A percentile compares a stretch with the other conserved stretches of the same genome.
These are phyloP conservation scores for Coregonus ussuriensis DNA, from an alignment of 2,797 vertebrate species.

Conservation along the genomic window DNA sequence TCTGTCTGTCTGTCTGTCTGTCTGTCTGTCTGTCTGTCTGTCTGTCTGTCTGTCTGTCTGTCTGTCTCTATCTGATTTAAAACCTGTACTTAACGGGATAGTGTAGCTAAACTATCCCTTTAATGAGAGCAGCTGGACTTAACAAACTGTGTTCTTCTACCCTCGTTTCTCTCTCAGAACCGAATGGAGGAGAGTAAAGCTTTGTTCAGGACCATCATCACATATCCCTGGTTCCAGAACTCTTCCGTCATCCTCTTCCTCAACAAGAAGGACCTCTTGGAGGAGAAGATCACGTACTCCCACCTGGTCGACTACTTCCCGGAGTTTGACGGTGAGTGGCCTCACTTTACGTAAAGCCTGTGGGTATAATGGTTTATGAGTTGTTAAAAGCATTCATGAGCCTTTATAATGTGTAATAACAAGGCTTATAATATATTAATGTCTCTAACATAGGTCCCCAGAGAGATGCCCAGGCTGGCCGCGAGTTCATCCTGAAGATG, in stretches of 20 bases:
- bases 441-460: conserved; percentile 81
- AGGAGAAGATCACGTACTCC: conserved; percentile 88
- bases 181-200: conserved; percentile 90
- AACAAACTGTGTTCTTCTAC: neutral
- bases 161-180: conserved; percentile 70
- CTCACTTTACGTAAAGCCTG: neutral
- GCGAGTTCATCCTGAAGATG: conserved; percentile 97
- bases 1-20: too few relatives aligned
- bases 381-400: neutral
- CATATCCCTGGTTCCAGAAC: conserved; percentile 88
- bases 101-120: neutral
- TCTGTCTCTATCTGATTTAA: too few relatives aligned
- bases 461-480: conserved; percentile 89
- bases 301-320: conserved; percentile 88
- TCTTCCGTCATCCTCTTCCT: conserved; percentile 87
- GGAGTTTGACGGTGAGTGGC: conserved; percentile 82
- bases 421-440: neutral
- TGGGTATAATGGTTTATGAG: neutral
- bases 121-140: conserved; percentile 14
- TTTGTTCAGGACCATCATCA: conserved; percentile 87
- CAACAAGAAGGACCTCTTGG: conserved; percentile 88
- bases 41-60: too few relatives aligned
- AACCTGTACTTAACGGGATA: too few relatives aligned
- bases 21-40: too few relatives aligned
- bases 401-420: neutral